A percentile compares a stretch with the other conserved stretches of the same genome.
Evolutionary conservation across 2,888 invertebrate genomes (phyloP).

Genomic region (Mesorhabditis spiculigera): DNA sequence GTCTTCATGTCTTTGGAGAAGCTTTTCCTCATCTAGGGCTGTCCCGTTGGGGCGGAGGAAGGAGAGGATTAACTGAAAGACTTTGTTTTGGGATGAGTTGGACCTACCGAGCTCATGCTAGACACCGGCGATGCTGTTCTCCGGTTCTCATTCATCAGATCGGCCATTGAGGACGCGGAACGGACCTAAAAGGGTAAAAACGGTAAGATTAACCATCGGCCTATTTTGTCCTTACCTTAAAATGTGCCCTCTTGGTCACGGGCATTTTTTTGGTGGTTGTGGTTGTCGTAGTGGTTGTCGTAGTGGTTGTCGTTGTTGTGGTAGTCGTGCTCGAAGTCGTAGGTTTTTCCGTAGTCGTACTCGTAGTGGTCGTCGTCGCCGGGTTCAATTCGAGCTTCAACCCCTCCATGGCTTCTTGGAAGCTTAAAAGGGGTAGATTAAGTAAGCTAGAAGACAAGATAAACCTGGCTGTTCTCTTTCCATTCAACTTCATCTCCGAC

Average conservation of each 20-base stretch:
- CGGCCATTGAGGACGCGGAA: not conserved
- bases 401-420: not conserved
- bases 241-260: not conserved
- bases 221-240: not conserved
- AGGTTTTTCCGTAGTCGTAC: not conserved
- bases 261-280: not conserved
- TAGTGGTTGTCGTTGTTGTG: constrained; percentile 6
- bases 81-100: no score
- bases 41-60: not conserved
- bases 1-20: not conserved
- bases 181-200: not conserved
- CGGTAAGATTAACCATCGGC: no score
- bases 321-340: not conserved
- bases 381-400: not conserved
- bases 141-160: not conserved
- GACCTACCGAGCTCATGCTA: not conserved
- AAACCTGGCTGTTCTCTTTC: not conserved
- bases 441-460: not conserved
- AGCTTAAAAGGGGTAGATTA: not conserved
- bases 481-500: not conserved
- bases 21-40: not conserved
- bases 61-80: constrained; percentile 1
- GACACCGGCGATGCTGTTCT: not conserved
- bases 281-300: no score
- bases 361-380: not conserved